These are phyloP conservation scores for Acanthis flammea DNA, from an alignment of 2,797 vertebrate species.

Conservation along the genomic window DNA sequence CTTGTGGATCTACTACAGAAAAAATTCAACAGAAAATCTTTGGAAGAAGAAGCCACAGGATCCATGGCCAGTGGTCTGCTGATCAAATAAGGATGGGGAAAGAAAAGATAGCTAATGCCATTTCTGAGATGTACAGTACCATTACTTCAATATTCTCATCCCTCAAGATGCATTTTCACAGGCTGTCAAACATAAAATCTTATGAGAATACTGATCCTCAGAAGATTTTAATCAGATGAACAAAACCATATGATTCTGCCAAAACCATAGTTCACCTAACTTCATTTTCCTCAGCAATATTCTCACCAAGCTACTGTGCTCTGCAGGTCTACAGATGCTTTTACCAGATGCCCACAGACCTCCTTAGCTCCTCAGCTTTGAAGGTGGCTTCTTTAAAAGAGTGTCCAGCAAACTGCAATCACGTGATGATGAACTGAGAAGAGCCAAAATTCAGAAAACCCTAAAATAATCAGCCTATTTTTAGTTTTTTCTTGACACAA, in stretches of 20 bases:
- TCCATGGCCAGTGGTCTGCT: neutral
- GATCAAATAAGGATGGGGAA: neutral
- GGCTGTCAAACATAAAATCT: constrained; percentile 41
- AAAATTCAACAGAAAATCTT: neutral
- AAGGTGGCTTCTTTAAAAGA: neutral
- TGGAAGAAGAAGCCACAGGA: neutral
- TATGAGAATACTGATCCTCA: neutral
- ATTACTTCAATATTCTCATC: constrained; percentile 8
- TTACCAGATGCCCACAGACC: neutral
- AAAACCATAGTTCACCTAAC: neutral
- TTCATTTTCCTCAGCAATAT: neutral
- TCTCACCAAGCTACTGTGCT: neutral
- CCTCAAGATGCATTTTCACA: constrained; percentile 21
- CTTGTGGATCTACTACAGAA: neutral
- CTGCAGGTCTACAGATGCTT: neutral
- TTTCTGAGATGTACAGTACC: neutral
- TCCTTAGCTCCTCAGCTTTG: neutral
- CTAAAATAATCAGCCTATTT: neutral
- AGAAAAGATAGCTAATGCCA: neutral
- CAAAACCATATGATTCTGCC: neutral
- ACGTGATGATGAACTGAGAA: neutral
- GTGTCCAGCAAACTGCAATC: neutral
- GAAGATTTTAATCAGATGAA: constrained; percentile 37
- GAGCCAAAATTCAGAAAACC: neutral
- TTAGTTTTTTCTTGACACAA: neutral